phyloP scores from a whole-genome alignment of 1,140 invertebrate species.

The Periplaneta americana region DNA sequence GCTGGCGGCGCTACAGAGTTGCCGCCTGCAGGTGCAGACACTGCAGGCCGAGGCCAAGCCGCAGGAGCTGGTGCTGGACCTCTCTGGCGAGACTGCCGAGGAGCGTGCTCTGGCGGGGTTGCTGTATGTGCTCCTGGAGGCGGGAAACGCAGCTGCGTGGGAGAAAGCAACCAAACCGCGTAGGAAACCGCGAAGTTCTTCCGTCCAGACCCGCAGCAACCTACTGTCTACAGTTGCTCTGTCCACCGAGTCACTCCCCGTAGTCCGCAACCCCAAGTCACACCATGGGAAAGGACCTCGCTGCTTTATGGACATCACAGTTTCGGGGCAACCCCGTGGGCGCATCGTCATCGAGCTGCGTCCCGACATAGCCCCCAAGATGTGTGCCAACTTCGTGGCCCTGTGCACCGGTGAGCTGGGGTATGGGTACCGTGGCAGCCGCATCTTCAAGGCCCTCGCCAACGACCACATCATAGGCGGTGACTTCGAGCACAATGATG shows the following conservation, averaged over 20 bases:
- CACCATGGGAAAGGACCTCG: background rate
- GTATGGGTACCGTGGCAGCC: conserved; percentile 2
- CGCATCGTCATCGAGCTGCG: background rate
- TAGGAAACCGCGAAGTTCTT: background rate
- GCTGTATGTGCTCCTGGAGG: background rate
- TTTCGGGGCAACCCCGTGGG: background rate
- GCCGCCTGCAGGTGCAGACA: background rate
- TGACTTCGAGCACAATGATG: conserved; percentile 1
- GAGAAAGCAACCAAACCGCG: background rate
- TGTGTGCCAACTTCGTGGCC: conserved; percentile 2
- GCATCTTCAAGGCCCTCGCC: background rate
- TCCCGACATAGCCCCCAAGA: background rate
- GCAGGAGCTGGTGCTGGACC: no score
- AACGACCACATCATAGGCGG: background rate
- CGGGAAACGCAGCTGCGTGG: background rate
- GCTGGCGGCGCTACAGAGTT: background rate
- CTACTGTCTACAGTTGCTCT: background rate
- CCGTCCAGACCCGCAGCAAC: background rate
- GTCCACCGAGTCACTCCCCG: background rate
- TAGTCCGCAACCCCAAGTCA: background rate
- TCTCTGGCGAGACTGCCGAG: background rate
- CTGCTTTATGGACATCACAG: background rate
- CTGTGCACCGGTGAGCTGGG: conserved; percentile 3
- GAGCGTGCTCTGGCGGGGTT: background rate
- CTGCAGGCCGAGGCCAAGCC: no score